phyloP scores from a whole-genome alignment of 2,113 vertebrate species.

The Actenoides lindsayi region DNA sequence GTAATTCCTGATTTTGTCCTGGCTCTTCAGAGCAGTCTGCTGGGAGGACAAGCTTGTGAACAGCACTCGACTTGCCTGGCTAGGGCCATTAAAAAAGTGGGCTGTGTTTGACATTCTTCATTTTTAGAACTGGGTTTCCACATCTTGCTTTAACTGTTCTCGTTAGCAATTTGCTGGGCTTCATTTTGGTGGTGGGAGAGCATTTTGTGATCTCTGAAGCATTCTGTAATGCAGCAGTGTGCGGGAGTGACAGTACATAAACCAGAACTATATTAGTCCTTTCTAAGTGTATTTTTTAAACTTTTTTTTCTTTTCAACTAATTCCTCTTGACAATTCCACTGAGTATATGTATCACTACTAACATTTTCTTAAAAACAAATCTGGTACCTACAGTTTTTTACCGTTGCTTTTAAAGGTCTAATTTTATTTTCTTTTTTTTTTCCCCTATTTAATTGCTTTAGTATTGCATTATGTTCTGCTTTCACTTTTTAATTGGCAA shows the following conservation, averaged over 20 bases:
- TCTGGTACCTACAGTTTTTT: not conserved
- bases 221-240: not conserved
- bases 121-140: not conserved
- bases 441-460: constrained; percentile 17
- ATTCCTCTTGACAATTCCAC: not conserved
- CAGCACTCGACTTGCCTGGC: not conserved
- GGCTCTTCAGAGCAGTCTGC: not conserved
- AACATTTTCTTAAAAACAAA: constrained; percentile 14
- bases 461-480: not conserved
- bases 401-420: not conserved
- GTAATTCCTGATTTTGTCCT: not conserved
- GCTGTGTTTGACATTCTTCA: not conserved
- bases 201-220: not conserved
- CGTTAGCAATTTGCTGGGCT: constrained; percentile 8
- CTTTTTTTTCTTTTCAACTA: not conserved
- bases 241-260: not conserved
- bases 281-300: not conserved
- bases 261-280: not conserved
- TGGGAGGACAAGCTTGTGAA: not conserved
- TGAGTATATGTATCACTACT: not conserved
- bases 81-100: not conserved
- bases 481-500: constrained; percentile 24
- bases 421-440: not conserved
- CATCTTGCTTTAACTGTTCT: not conserved
- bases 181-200: not conserved